These are phyloP conservation scores for Crocidura indochinensis DNA, from an alignment of 2,797 vertebrate genomes.

Conservation along the genomic window DNA sequence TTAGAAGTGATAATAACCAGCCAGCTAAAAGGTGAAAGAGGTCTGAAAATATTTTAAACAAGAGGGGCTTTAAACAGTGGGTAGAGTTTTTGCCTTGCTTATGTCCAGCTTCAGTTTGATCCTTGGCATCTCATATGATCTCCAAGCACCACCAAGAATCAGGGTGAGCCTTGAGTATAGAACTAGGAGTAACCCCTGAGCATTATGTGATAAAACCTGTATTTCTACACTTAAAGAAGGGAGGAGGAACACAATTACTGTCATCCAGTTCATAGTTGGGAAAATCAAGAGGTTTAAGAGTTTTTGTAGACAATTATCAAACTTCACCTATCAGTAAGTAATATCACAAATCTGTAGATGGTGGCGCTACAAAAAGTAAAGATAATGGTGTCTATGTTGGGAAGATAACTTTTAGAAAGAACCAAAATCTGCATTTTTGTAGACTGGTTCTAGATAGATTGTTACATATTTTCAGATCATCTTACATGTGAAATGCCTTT, in stretches of 20 bases:
- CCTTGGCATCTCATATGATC: too few relatives aligned
- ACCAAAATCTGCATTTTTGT: slow-evolving; percentile 1
- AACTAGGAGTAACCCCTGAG: too few relatives aligned
- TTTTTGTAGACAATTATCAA: neutral
- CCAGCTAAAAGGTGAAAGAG: too few relatives aligned
- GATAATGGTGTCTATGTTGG: slow-evolving; percentile 32
- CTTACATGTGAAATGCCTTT: neutral
- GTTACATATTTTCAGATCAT: slow-evolving; percentile 16
- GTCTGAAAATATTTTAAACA: too few relatives aligned
- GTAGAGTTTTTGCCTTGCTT: too few relatives aligned
- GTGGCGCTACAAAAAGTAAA: slow-evolving; percentile 59
- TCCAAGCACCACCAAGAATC: too few relatives aligned
- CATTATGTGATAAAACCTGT: neutral
- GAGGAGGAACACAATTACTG: neutral
- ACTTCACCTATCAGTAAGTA: neutral
- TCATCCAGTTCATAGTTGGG: neutral
- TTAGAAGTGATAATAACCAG: too few relatives aligned
- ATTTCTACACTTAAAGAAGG: too few relatives aligned
- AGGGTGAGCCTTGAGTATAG: too few relatives aligned
- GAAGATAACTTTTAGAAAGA: slow-evolving; percentile 18
- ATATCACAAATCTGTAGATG: slow-evolving; percentile 36
- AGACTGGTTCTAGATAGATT: slow-evolving; percentile 9
- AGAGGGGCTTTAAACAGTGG: too few relatives aligned
- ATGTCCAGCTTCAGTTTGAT: too few relatives aligned
- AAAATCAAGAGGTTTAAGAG: neutral